phyloP scores from a whole-genome alignment of 2,113 vertebrate species.

The Neoarius graeffei region DNA sequence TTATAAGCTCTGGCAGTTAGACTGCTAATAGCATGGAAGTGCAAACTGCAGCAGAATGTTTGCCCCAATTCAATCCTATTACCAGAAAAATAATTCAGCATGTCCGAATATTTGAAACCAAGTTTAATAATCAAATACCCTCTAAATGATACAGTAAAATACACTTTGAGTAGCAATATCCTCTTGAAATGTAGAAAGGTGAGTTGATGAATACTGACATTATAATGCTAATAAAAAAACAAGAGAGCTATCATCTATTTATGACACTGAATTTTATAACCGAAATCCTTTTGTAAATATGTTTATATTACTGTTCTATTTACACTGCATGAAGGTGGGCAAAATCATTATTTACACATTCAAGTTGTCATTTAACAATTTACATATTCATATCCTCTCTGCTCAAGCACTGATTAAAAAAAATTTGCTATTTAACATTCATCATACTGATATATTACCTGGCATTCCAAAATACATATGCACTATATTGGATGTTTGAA shows the following conservation, averaged over 20 bases:
- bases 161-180: neutral
- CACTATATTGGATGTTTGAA: conserved; percentile 6
- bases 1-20: conserved; percentile 18
- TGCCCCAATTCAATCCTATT: neutral
- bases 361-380: conserved; percentile 33
- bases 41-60: conserved; percentile 3
- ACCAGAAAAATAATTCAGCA: neutral
- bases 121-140: neutral
- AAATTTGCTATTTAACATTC: conserved; percentile 37
- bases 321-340: neutral
- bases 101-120: neutral
- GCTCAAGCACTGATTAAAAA: conserved; percentile 36
- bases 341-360: conserved; percentile 17
- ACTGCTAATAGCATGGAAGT: conserved; percentile 19
- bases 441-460: conserved; percentile 41
- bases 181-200: neutral
- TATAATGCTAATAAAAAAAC: conserved; percentile 8
- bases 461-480: conserved; percentile 6
- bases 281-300: conserved; percentile 2
- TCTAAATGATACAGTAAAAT: neutral
- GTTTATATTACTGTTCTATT: neutral
- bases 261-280: neutral
- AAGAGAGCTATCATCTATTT: neutral
- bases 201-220: neutral
- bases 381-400: conserved; percentile 41